Evolutionary conservation across 2,888 invertebrate genomes (phyloP).

Genomic region (Aproaerema taeniolella): DNA sequence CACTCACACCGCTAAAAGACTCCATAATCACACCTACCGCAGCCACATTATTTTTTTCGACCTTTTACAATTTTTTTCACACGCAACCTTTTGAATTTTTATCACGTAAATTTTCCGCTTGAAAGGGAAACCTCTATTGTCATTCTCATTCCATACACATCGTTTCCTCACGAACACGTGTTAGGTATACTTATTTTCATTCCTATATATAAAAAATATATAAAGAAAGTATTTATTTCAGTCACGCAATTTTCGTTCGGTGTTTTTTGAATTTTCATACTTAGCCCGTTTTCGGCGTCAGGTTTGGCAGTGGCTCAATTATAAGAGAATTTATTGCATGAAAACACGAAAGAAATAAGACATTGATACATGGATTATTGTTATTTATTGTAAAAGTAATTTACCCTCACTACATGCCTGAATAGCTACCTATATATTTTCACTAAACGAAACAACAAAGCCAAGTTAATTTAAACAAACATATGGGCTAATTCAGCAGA

Average conservation of each 20-base stretch:
- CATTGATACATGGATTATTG: conserved; percentile 17
- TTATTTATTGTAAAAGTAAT: conserved; percentile 4
- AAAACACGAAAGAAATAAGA: conserved; percentile 44
- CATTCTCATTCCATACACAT: conserved; percentile 68
- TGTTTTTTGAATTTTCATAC: conserved; percentile 53
- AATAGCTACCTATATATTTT: too few species aligned
- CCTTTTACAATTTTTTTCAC: conserved; percentile 70
- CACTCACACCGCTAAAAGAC: conserved; percentile 59
- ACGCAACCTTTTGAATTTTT: conserved; percentile 71
- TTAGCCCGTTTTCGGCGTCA: conserved; percentile 36
- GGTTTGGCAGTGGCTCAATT: conserved; percentile 45
- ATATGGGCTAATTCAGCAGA: too few species aligned
- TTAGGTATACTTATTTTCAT: conserved; percentile 29
- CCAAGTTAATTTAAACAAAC: too few species aligned
- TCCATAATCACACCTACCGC: conserved; percentile 71
- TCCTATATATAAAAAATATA: conserved; percentile 49
- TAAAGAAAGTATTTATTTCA: conserved; percentile 59
- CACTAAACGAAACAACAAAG: too few species aligned
- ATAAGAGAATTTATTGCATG: conserved; percentile 49
- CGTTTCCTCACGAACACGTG: conserved; percentile 73
- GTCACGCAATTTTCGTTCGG: conserved; percentile 66
- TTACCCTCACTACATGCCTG: background rate
- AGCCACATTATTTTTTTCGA: conserved; percentile 69
- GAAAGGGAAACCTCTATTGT: conserved; percentile 75
- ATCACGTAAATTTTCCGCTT: conserved; percentile 76